phyloP scores from a whole-genome alignment of 2,113 vertebrate species.

The Onychostruthus taczanowskii region DNA sequence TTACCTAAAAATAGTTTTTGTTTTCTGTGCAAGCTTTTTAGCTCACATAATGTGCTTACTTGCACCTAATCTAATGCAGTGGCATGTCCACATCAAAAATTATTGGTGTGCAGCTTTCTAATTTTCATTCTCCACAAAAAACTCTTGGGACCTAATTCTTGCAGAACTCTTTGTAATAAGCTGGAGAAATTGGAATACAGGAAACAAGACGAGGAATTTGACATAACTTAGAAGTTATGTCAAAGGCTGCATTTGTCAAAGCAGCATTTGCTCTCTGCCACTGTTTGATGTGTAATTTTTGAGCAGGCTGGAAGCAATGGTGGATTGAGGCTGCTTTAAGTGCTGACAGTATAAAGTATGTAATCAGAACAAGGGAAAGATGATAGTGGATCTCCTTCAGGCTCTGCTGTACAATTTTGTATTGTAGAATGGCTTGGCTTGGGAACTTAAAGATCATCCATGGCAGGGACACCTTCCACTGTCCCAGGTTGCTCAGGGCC shows the following conservation, averaged over 20 bases:
- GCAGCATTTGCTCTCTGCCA: background rate
- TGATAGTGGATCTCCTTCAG: background rate
- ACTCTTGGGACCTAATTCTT: background rate
- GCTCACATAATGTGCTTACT: background rate
- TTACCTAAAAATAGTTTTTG: background rate
- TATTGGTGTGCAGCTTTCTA: background rate
- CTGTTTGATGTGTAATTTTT: background rate
- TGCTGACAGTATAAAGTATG: background rate
- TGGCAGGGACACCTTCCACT: background rate
- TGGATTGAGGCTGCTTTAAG: background rate
- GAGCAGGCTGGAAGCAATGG: background rate
- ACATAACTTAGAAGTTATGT: background rate
- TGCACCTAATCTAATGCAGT: background rate
- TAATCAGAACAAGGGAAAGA: background rate
- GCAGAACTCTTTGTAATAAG: background rate
- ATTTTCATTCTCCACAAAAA: background rate
- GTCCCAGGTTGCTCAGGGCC: accelerated
- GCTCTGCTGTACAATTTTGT: background rate
- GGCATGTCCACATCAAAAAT: background rate
- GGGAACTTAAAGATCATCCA: background rate
- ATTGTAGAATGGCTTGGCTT: background rate
- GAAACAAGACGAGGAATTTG: background rate
- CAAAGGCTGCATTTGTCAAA: background rate
- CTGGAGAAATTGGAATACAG: background rate
- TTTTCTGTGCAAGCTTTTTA: background rate